A percentile compares a stretch with the other conserved stretches of the same genome.
Evolutionary conservation across 2,888 invertebrate species (phyloP).

Genomic region (Tetragonula carbonaria): DNA sequence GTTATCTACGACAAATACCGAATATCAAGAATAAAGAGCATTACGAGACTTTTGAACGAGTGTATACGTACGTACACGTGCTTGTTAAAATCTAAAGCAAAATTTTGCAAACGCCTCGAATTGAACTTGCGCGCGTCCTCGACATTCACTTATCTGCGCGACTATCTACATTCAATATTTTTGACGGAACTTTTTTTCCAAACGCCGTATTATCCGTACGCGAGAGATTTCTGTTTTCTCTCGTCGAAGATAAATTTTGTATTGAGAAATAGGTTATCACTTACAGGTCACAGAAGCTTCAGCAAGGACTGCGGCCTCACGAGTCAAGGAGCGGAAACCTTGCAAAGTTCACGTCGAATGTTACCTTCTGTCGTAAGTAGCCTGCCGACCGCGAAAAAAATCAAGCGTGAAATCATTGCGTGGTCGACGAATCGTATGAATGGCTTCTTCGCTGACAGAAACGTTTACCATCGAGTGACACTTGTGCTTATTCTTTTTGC

Average conservation of each 20-base stretch:
- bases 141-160: constrained; percentile 3
- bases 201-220: constrained; percentile 27
- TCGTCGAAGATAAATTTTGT: constrained; percentile 32
- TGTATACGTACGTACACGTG: not conserved
- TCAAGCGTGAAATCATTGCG: constrained; percentile 24
- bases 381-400: constrained; percentile 4
- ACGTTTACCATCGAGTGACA: not conserved
- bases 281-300: constrained; percentile 35
- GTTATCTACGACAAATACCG: too few species aligned
- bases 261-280: constrained; percentile 57
- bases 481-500: not conserved
- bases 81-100: not conserved
- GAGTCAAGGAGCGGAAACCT: constrained; percentile 66
- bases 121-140: not conserved
- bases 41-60: too few species aligned
- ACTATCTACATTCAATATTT: constrained; percentile 21
- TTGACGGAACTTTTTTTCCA: constrained; percentile 26
- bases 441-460: constrained; percentile 27
- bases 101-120: constrained; percentile 4
- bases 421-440: constrained; percentile 29
- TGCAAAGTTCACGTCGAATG: constrained; percentile 44
- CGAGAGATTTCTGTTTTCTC: constrained; percentile 1
- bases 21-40: too few species aligned
- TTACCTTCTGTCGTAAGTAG: constrained; percentile 19
- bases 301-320: constrained; percentile 40